Evolutionary conservation across 2,113 vertebrate species (phyloP).

Genomic region (Spea bombifrons): DNA sequence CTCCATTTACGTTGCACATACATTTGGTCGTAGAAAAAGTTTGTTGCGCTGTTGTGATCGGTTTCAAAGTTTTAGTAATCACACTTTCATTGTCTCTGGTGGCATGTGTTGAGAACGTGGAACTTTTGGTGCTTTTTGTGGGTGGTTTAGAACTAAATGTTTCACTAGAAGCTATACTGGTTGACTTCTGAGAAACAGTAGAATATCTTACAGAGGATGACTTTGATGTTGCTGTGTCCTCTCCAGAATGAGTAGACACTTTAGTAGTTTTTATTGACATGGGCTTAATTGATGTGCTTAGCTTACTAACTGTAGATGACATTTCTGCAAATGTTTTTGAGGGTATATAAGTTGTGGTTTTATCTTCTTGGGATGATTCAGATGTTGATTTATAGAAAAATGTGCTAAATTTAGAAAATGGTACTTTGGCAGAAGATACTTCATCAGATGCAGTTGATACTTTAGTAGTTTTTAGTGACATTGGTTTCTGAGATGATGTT

Average conservation of each 20-base stretch:
- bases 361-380: not conserved
- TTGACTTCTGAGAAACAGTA: not conserved
- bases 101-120: not conserved
- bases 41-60: constrained; percentile 3
- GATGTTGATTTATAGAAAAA: not conserved
- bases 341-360: not conserved
- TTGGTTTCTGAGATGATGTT: not conserved
- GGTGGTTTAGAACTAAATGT: not conserved
- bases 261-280: not conserved
- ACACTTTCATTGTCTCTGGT: not conserved
- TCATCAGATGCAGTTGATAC: constrained; percentile 15
- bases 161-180: not conserved
- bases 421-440: not conserved
- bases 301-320: not conserved
- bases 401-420: not conserved
- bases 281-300: not conserved
- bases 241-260: not conserved
- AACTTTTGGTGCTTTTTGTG: not conserved
- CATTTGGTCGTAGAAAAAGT: constrained; percentile 17
- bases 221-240: not conserved
- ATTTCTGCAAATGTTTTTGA: not conserved
- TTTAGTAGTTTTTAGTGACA: constrained; percentile 13
- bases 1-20: constrained; percentile 32
- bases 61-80: not conserved
- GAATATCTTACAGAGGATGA: too few relatives aligned